Conservation (phyloP, 1,140 invertebrate genomes). For the Drosophila obscura region DNA sequence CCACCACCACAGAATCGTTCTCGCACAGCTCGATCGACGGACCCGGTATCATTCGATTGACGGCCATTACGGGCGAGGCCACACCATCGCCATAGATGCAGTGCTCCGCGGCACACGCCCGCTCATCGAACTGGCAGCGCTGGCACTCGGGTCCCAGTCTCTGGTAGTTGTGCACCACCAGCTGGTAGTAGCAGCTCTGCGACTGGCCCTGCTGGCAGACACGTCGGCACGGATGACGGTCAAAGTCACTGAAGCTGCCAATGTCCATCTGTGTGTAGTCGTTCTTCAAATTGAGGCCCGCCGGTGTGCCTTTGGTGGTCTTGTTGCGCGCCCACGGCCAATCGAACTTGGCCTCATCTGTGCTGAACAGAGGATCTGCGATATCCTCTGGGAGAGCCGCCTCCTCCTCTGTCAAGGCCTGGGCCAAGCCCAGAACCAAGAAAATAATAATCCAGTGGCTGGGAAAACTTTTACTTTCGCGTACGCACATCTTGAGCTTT, state of each 20-base stretch:
- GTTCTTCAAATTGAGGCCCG: conserved; percentile 46
- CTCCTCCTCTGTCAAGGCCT: background rate
- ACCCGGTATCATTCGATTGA: conserved; percentile 92
- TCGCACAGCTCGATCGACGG: conserved; percentile 94
- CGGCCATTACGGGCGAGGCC: conserved; percentile 88
- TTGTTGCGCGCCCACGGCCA: conserved; percentile 65
- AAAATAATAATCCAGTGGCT: conserved; percentile 6
- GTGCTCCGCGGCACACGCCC: conserved; percentile 85
- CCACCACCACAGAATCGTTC: conserved; percentile 93
- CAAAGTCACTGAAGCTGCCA: conserved; percentile 53
- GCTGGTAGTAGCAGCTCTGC: conserved; percentile 69
- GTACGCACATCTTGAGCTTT: conserved; percentile 45
- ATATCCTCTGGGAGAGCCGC: background rate
- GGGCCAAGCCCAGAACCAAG: conserved; percentile 1
- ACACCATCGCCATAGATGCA: conserved; percentile 90
- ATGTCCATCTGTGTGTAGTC: conserved; percentile 60
- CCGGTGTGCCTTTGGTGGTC: conserved; percentile 35
- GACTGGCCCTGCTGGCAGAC: conserved; percentile 71
- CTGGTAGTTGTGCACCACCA: conserved; percentile 76
- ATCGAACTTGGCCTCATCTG: conserved; percentile 39
- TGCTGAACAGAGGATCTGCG: too few species aligned
- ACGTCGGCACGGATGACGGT: conserved; percentile 70
- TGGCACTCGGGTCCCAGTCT: conserved; percentile 85
- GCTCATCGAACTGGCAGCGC: conserved; percentile 86
- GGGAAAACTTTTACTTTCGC: conserved; percentile 62